These are phyloP conservation scores for Carabus problematicus DNA, from an alignment of 2,888 invertebrate species.

Conservation along the genomic window DNA sequence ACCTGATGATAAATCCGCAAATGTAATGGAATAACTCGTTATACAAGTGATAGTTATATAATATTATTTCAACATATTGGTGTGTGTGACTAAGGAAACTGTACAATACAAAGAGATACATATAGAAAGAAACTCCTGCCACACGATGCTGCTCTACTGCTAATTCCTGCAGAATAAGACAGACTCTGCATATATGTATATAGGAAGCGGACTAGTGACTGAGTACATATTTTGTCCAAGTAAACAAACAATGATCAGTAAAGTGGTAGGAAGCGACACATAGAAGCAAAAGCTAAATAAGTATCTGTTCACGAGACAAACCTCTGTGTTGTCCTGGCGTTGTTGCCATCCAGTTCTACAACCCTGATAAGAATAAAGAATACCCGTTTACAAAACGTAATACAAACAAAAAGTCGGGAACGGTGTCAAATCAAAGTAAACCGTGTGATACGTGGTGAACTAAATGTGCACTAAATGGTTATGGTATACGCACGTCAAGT, in stretches of 20 bases:
- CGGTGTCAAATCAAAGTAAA: conserved; percentile 37
- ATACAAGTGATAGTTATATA: conserved; percentile 44
- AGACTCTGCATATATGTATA: not conserved
- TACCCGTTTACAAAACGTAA: conserved; percentile 30
- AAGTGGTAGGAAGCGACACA: conserved; percentile 1
- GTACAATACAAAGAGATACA: not conserved
- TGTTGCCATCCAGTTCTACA: conserved; percentile 72
- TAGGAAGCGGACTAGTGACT: not conserved
- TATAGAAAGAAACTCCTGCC: too few species aligned
- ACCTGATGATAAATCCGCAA: too few species aligned
- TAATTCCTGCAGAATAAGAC: not conserved
- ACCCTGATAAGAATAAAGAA: conserved; percentile 60
- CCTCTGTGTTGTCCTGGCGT: conserved; percentile 74
- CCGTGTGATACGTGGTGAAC: conserved; percentile 22
- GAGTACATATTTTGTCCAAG: not conserved
- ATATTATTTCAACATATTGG: conserved; percentile 44
- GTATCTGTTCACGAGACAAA: conserved; percentile 60
- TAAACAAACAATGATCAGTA: conserved; percentile 10
- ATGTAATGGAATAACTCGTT: too few species aligned
- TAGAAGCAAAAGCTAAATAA: conserved; percentile 26
- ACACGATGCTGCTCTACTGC: not conserved
- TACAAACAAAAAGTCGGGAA: conserved; percentile 13
- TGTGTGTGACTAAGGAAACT: conserved; percentile 16
- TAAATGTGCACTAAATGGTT: not conserved
- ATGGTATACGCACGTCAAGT: conserved; percentile 69